These are phyloP conservation scores for Delia radicum DNA, from an alignment of 1,140 invertebrate genomes.

Conservation along the genomic window DNA sequence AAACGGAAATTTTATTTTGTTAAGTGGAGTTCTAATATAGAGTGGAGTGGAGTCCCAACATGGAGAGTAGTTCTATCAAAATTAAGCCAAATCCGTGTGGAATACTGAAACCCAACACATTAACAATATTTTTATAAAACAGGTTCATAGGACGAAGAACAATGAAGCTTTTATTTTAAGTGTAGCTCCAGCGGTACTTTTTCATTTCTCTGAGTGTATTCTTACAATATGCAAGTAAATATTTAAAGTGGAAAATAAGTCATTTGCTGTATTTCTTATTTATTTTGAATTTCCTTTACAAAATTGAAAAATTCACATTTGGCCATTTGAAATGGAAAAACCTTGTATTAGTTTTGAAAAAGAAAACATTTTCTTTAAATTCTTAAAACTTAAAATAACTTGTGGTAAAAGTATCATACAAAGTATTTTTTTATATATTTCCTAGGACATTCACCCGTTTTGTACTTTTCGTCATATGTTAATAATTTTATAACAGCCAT, in stretches of 20 bases:
- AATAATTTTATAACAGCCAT: background rate
- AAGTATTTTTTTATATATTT: background rate
- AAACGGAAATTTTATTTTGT: too few relatives aligned
- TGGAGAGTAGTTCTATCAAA: too few relatives aligned
- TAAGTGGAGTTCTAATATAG: too few relatives aligned
- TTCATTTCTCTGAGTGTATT: background rate
- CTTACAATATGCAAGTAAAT: background rate
- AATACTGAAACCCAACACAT: too few relatives aligned
- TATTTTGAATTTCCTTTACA: background rate
- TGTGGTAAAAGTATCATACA: background rate
- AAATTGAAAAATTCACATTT: background rate
- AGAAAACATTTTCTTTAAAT: background rate
- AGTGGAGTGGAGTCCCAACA: too few relatives aligned
- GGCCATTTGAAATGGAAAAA: background rate
- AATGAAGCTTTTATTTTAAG: too few relatives aligned
- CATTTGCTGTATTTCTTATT: background rate
- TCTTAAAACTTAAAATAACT: background rate
- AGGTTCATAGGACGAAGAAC: too few relatives aligned
- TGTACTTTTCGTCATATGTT: background rate
- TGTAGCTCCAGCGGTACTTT: too few relatives aligned
- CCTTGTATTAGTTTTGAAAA: background rate
- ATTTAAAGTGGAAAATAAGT: background rate
- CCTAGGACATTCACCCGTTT: background rate
- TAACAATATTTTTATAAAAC: too few relatives aligned
- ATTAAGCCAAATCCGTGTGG: too few relatives aligned